Evolutionary conservation across 2,113 vertebrate species (phyloP).

Genomic region (Pteronura brasiliensis): DNA sequence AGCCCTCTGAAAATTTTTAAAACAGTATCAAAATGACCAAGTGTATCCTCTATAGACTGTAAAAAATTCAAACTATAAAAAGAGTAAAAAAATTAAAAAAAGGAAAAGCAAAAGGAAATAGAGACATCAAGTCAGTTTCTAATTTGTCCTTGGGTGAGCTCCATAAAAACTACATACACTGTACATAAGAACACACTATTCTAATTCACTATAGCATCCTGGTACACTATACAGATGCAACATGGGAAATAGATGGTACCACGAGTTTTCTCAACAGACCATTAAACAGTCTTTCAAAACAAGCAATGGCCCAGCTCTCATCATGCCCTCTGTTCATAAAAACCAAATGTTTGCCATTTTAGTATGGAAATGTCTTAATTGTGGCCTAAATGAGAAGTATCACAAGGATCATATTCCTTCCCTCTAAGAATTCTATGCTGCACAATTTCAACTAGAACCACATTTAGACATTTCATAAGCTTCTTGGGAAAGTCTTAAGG

Average conservation of each 20-base stretch:
- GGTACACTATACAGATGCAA: not conserved
- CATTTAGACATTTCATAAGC: not conserved
- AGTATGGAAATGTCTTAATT: not conserved
- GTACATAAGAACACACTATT: constrained; percentile 58
- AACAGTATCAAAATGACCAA: constrained; percentile 38
- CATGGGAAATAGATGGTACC: not conserved
- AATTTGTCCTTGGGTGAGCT: constrained; percentile 41
- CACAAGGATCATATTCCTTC: not conserved
- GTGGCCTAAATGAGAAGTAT: constrained; percentile 15
- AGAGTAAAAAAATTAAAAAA: not conserved
- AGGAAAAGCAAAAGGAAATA: not conserved
- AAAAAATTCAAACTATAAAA: constrained; percentile 35
- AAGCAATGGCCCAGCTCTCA: not conserved
- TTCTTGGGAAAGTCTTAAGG: not conserved
- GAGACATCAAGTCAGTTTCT: constrained; percentile 52
- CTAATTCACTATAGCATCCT: constrained; percentile 32
- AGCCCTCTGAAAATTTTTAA: constrained; percentile 27
- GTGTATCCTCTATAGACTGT: not conserved
- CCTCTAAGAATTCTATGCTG: not conserved
- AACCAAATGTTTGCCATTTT: not conserved
- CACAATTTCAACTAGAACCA: not conserved
- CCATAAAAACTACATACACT: constrained; percentile 33
- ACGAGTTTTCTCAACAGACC: constrained; percentile 41
- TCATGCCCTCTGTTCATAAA: constrained; percentile 7
- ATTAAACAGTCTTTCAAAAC: not conserved